Evolutionary conservation across 2,113 vertebrate genomes (phyloP).

Genomic region (Anguilla rostrata): DNA sequence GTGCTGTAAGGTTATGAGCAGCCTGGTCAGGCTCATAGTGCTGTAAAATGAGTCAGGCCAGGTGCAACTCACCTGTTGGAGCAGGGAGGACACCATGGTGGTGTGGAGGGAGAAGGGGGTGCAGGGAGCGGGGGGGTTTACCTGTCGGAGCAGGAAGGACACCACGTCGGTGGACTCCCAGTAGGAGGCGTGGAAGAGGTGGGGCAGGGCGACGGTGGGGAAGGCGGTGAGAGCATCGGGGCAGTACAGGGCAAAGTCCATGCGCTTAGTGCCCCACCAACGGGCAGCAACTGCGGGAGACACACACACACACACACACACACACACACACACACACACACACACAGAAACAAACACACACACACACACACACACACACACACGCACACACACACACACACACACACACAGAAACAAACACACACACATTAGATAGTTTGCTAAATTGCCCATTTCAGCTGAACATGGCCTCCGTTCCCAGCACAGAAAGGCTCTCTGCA

Average conservation of each 20-base stretch:
- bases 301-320: background rate
- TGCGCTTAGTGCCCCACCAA: conserved; percentile 95
- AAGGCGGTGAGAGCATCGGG: conserved; percentile 90
- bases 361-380: too few species aligned
- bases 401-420: too few species aligned
- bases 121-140: conserved; percentile 33
- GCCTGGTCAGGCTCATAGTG: too few species aligned
- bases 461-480: background rate
- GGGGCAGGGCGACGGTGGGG: conserved; percentile 87
- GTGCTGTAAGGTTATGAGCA: too few species aligned
- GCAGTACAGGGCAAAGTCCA: conserved; percentile 94
- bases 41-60: too few species aligned
- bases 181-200: conserved; percentile 96
- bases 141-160: conserved; percentile 89
- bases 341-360: too few species aligned
- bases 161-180: conserved; percentile 96
- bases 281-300: conserved; percentile 79
- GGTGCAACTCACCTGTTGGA: conserved; percentile 52
- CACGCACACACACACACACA: too few species aligned
- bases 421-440: too few species aligned
- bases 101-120: too few species aligned
- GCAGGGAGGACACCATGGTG: too few species aligned
- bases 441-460: too few species aligned
- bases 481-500: background rate
- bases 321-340: background rate